These are phyloP conservation scores for Anastrepha ludens DNA, from an alignment of 1,140 invertebrate genomes.

Conservation along the genomic window DNA sequence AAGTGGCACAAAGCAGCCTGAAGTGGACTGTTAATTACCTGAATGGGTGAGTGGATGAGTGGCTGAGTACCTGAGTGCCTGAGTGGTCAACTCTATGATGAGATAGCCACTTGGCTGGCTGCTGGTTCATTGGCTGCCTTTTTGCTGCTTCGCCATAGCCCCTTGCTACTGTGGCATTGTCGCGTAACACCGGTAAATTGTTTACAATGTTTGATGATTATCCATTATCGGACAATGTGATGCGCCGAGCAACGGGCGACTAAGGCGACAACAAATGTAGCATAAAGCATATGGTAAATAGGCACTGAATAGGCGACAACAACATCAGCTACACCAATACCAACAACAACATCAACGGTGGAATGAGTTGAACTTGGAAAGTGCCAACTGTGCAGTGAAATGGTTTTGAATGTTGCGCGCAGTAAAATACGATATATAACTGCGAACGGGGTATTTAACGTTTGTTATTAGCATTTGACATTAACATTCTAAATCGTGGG, in stretches of 20 bases:
- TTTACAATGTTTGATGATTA: slow-evolving; percentile 44
- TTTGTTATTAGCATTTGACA: not conserved
- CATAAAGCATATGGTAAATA: not conserved
- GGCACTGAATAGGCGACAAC: not conserved
- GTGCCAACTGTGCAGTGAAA: not conserved
- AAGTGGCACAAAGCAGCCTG: slow-evolving; percentile 36
- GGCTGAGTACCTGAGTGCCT: not conserved
- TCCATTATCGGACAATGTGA: slow-evolving; percentile 11
- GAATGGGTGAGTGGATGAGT: slow-evolving; percentile 18
- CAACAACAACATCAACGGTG: too few species aligned
- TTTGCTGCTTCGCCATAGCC: not conserved
- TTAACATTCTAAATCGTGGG: too few species aligned
- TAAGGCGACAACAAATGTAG: slow-evolving; percentile 1
- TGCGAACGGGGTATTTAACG: not conserved
- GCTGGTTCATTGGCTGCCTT: not conserved
- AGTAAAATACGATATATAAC: not conserved
- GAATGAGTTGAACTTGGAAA: not conserved
- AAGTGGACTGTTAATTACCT: slow-evolving; percentile 44
- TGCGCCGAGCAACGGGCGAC: not conserved
- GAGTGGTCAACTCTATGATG: not conserved
- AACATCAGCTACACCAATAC: not conserved
- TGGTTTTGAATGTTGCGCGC: not conserved
- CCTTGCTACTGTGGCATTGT: not conserved
- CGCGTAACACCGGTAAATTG: slow-evolving; percentile 41
- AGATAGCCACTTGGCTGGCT: not conserved